A percentile compares a stretch with the other conserved stretches of the same genome.
Evolutionary conservation across 2,888 invertebrate species (phyloP).

Genomic region (Bursaphelenchus okinawaensis): DNA sequence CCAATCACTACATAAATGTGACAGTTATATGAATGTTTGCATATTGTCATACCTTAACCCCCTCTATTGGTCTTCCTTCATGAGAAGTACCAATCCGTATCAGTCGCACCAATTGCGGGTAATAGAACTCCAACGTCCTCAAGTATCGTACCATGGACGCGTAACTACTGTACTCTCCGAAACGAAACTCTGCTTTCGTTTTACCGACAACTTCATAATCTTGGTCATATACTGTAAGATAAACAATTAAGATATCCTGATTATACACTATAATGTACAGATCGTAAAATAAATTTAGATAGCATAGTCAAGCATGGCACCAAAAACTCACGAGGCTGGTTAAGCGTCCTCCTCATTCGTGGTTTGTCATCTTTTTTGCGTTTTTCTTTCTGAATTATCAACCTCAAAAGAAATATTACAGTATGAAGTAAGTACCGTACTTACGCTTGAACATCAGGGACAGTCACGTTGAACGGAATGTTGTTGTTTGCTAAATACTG

Average conservation of each 20-base stretch:
- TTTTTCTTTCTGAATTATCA: neutral
- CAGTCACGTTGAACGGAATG: conserved; percentile 34
- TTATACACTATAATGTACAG: no score
- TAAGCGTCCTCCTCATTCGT: neutral
- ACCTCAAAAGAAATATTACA: neutral
- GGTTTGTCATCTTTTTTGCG: conserved; percentile 4
- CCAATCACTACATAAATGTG: neutral
- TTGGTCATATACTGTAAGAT: conserved; percentile 29
- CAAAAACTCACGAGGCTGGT: conserved; percentile 1
- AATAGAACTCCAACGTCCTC: conserved; percentile 46
- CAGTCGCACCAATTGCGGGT: conserved; percentile 47
- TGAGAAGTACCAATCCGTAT: conserved; percentile 51
- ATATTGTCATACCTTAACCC: conserved; percentile 39
- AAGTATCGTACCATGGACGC: conserved; percentile 49
- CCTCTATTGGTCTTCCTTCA: conserved; percentile 55
- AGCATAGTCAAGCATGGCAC: no score
- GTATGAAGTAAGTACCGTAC: neutral
- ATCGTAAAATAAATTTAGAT: no score
- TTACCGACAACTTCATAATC: conserved; percentile 8
- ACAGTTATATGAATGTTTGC: neutral
- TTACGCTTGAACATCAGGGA: conserved; percentile 46
- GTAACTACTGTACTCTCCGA: conserved; percentile 51
- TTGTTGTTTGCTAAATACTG: conserved; percentile 24
- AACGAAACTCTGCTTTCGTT: conserved; percentile 37
- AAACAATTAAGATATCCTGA: no score